Evolutionary conservation across 2,888 invertebrate species (phyloP), one percentile per base, ranked within the genome.

Genomic region (Chouioia cunea): DNA sequence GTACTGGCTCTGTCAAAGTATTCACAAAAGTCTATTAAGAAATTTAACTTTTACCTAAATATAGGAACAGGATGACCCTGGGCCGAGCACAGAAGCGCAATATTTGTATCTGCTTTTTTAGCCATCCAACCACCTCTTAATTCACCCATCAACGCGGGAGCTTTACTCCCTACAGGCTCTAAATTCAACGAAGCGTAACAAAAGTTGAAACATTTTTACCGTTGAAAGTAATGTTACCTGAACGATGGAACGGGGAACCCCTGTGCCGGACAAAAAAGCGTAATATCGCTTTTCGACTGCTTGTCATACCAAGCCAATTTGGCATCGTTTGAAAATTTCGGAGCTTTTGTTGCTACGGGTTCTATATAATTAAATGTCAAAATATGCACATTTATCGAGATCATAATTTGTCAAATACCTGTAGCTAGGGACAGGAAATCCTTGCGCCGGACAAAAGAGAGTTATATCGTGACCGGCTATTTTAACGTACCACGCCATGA

Each of bases 261-360:
- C 87, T 93, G 92, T 76, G 92, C 93, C 64, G 91, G 91, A 87
- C 92, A 92, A 73, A 91, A 88, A 76, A 92, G 87, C 62, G 91
- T 91, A 83, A 93, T 89, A 80, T 89, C 89, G 81, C 89, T 89
- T 76, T 88, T 88, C 73, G 87, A 87, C 81, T 86, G 87, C 83
- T 91, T 89, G 83, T 90, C 90, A 84, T 91, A 92, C 84, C 91
- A 91, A 78, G 90, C 90, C 83, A 88, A 89, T 86, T 91, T 90
- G 64, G 90, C 90, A 78, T 90, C 90, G 76, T 90, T 89, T 14
- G 90, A 90, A 83, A 92, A 90, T 73, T 89, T 88, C 75, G 93
- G 93, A 71, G 89, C 88, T 87, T 91, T 91, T 77, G 88, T 88
- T 76, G 91, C 91, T 73, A 92, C 89, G 57, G 87, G 87, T 76